phyloP scores from a whole-genome alignment of 2,888 invertebrate genomes.

The Euplagia quadripunctaria region DNA sequence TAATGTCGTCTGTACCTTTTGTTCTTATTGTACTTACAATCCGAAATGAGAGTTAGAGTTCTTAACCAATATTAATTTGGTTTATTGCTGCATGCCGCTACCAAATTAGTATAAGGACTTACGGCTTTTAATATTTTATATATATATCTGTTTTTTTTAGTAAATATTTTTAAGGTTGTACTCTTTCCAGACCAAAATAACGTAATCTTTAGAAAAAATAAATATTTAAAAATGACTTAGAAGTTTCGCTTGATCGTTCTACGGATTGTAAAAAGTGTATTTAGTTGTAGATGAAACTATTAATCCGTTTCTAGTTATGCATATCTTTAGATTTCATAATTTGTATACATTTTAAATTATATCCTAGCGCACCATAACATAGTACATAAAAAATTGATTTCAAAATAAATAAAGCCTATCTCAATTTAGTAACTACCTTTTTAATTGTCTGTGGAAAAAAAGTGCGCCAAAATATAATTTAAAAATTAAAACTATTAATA shows the following conservation, averaged over 20 bases:
- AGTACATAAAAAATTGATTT: neutral
- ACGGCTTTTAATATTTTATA: neutral
- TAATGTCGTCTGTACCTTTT: too few species aligned
- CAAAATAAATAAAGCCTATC: neutral
- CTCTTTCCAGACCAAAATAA: slow-evolving; percentile 63
- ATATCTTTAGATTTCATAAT: slow-evolving; percentile 85
- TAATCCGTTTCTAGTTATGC: slow-evolving; percentile 85
- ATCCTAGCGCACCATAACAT: slow-evolving; percentile 49
- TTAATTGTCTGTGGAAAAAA: slow-evolving; percentile 16
- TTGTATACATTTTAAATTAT: slow-evolving; percentile 55
- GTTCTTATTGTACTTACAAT: too few species aligned
- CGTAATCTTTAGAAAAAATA: slow-evolving; percentile 70
- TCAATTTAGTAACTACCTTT: slow-evolving; percentile 6
- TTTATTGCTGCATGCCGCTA: neutral
- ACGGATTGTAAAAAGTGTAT: slow-evolving; percentile 86
- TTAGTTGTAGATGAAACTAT: slow-evolving; percentile 84
- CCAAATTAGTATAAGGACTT: neutral
- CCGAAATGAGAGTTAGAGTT: neutral
- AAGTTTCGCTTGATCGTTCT: slow-evolving; percentile 80
- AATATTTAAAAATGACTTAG: slow-evolving; percentile 79
- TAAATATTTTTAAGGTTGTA: slow-evolving; percentile 33
- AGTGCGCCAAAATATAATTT: slow-evolving; percentile 63
- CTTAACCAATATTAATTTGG: neutral
- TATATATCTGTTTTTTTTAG: neutral
- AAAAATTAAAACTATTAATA: slow-evolving; percentile 58